Conservation (phyloP, 2,797 vertebrate species). For the Clarias laeviceps region DNA sequence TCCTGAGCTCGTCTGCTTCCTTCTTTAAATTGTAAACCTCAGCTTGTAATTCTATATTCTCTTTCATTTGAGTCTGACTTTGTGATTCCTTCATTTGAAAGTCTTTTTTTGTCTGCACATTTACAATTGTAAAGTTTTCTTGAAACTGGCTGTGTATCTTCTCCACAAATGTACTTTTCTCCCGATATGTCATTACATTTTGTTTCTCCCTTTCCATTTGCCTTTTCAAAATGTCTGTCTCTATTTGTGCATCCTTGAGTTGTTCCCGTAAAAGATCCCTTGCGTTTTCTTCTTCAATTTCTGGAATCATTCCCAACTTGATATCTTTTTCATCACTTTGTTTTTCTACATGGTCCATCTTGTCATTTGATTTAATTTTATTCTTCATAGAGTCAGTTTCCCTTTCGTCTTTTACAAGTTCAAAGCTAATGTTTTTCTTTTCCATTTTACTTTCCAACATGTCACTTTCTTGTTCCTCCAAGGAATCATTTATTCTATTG, state of each 20-base stretch:
- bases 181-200: conserved; percentile 20
- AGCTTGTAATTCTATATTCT: conserved; percentile 51
- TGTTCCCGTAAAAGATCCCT: conserved; percentile 8
- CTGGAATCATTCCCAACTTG: neutral
- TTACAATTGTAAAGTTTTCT: neutral
- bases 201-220: conserved; percentile 23
- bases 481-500: neutral
- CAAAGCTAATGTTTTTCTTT: conserved; percentile 28
- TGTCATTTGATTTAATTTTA: neutral
- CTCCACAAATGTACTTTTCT: neutral
- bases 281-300: conserved; percentile 16
- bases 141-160: neutral
- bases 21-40: conserved; percentile 62
- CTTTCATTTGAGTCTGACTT: conserved; percentile 27
- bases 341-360: neutral
- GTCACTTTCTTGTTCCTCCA: conserved; percentile 37
- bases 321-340: conserved; percentile 42
- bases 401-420: neutral
- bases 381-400: conserved; percentile 3
- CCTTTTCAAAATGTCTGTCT: conserved; percentile 21
- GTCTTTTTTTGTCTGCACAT: neutral
- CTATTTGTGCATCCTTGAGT: conserved; percentile 42
- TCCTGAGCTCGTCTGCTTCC: conserved; percentile 61
- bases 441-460: conserved; percentile 16
- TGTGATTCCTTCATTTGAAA: neutral